Conservation (phyloP, 2,113 vertebrate genomes). For the Menidia beryllina region DNA sequence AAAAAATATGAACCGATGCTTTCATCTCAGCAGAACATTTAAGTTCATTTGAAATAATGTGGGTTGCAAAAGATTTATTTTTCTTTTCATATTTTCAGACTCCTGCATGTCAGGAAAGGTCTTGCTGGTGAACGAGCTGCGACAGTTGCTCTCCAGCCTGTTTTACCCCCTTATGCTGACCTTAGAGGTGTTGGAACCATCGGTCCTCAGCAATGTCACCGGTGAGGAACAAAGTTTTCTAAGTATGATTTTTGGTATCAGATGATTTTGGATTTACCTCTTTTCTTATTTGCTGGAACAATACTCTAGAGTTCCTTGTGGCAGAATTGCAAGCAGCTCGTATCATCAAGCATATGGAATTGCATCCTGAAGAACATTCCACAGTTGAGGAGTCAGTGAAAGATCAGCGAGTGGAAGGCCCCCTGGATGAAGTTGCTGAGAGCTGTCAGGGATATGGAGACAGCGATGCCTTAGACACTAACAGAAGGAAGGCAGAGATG, state of each 20-base stretch:
- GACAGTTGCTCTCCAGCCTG: conserved; percentile 66
- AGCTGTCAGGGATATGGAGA: conserved; percentile 23
- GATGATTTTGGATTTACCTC: not conserved
- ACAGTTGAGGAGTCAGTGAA: conserved; percentile 48
- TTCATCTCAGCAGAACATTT: not conserved
- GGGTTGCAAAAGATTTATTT: not conserved
- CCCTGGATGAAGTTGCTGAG: not conserved
- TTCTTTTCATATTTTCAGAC: conserved; percentile 9
- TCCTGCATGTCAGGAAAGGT: conserved; percentile 22
- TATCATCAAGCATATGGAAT: conserved; percentile 64
- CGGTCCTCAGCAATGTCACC: conserved; percentile 66
- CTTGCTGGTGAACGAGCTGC: conserved; percentile 76
- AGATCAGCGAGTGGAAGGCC: conserved; percentile 66
- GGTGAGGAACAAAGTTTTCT: conserved; percentile 64
- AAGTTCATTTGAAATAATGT: not conserved
- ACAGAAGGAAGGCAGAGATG: conserved; percentile 40
- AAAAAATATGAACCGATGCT: too few relatives aligned
- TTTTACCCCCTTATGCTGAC: conserved; percentile 62
- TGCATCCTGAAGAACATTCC: conserved; percentile 57
- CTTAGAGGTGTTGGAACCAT: conserved; percentile 67
- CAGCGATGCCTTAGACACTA: conserved; percentile 12
- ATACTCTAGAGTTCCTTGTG: conserved; percentile 76
- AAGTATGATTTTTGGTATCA: not conserved
- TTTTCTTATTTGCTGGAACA: not conserved
- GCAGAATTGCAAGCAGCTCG: conserved; percentile 77